Percentiles rank a stretch among this genome's conserved stretches.
Evolutionary conservation across 2,797 vertebrate species (phyloP).

Genomic region (Graptemys geographica): DNA sequence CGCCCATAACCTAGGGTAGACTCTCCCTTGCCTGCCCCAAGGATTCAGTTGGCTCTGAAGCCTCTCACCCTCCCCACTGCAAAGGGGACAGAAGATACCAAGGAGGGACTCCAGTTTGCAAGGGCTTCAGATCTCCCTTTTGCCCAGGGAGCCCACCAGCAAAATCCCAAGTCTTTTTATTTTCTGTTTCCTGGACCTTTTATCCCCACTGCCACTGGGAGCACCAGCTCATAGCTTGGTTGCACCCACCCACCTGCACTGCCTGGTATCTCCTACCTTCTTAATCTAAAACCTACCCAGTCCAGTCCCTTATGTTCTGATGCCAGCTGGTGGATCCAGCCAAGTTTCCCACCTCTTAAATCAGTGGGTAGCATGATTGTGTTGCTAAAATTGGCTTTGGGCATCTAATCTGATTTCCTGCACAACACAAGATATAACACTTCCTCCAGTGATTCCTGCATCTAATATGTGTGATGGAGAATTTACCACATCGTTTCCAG

Average conservation of each 20-base stretch:
- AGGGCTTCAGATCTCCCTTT: background rate
- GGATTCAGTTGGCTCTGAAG: background rate
- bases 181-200: background rate
- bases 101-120: background rate
- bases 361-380: background rate
- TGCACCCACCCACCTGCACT: background rate
- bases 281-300: background rate
- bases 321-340: background rate
- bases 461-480: background rate
- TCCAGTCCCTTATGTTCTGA: background rate
- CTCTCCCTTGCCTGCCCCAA: background rate
- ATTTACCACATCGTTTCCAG: background rate
- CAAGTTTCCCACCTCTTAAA: background rate
- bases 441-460: accelerated
- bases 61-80: background rate
- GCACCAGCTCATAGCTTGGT: background rate
- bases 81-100: background rate
- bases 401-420: background rate
- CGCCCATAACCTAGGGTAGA: background rate
- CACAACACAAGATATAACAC: accelerated
- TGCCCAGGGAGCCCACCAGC: background rate
- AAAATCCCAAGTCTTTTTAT: background rate
- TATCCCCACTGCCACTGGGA: background rate
- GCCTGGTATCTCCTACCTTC: background rate
- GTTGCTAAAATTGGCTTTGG: background rate